Evolutionary conservation across 2,888 invertebrate genomes (phyloP).

Genomic region (Carabus problematicus): DNA sequence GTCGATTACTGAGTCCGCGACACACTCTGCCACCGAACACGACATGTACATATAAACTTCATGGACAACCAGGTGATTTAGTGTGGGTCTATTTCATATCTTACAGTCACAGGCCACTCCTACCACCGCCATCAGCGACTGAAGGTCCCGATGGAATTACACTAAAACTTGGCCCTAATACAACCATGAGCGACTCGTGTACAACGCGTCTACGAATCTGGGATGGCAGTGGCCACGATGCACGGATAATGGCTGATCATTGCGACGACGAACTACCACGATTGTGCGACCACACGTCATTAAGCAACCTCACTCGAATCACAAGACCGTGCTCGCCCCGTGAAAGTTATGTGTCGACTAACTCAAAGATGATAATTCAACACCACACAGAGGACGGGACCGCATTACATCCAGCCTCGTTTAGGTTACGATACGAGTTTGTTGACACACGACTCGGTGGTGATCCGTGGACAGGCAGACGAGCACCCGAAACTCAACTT

Average conservation of each 20-base stretch:
- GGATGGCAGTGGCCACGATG: slow-evolving; percentile 64
- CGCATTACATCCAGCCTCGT: slow-evolving; percentile 78
- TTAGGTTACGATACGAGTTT: slow-evolving; percentile 80
- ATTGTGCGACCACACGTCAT: slow-evolving; percentile 81
- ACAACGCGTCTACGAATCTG: slow-evolving; percentile 76
- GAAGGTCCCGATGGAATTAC: slow-evolving; percentile 45
- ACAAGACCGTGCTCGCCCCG: slow-evolving; percentile 81
- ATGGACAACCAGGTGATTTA: slow-evolving; percentile 78
- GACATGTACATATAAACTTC: slow-evolving; percentile 86
- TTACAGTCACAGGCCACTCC: slow-evolving; percentile 79
- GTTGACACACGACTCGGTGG: slow-evolving; percentile 82
- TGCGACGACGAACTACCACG: slow-evolving; percentile 79
- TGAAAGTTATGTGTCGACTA: slow-evolving; percentile 78
- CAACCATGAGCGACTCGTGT: slow-evolving; percentile 58
- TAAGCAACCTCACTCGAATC: slow-evolving; percentile 74
- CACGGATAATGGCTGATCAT: slow-evolving; percentile 71
- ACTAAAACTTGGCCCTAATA: slow-evolving; percentile 52
- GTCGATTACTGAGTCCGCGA: slow-evolving; percentile 77
- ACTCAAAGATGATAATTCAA: slow-evolving; percentile 60
- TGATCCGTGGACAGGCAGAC: slow-evolving; percentile 63
- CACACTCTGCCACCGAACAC: slow-evolving; percentile 87
- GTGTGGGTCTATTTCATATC: slow-evolving; percentile 90
- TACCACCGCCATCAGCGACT: slow-evolving; percentile 61
- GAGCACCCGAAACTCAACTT: slow-evolving; percentile 50
- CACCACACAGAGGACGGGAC: slow-evolving; percentile 75